Base-by-base conservation (phyloP, 2,113 vertebrate species). In the Vidua chalybeata region DNA sequence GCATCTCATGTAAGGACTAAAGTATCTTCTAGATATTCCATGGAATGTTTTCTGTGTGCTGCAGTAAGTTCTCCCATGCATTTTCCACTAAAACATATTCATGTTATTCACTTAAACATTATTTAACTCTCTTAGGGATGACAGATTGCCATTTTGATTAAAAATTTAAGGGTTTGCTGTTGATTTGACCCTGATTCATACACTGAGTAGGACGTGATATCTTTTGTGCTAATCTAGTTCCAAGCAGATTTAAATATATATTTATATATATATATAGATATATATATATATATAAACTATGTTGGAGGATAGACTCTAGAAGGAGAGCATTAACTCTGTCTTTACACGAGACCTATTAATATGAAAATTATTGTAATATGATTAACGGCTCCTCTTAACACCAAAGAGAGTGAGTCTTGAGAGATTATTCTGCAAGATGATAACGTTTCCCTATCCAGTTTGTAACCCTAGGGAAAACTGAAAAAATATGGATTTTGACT, bases 401-500 rank as follows among this genome's bases (percentile, higher is more conserved):
- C 80, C 71, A 90, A 85, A 91, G 95, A 93, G 82, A 89, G 59
- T 37, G 84, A 89, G 69, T 46, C 95, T 81, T 30, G 49, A 94
- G 68, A 94, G 93, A 93, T 95, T 94, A 95, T 93, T 97, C 67
- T 89, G 73, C 91, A 86, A 87, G 92, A 84, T 64, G 90, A 94
- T 94, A 91, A 93, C 26, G 0, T 90, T 97, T 92, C 78, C 93
- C 79, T 93, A 90, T 82, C 95, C 88, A 73, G 93, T 93, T 87
- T 86, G 45, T 79, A 93, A 94, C 96, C 95, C 87, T 59, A 68
- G 94, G 94, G 96, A 97, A 91, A 93, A 74, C 68, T 26, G 37
- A 91, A 90, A 90, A 96, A 93, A 96, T 84, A 67, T 49, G 90
- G 92, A 84, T 96, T 98, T 95, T 90, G 86, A 96, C 95, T 78